These are phyloP conservation scores for Epinotia demarniana DNA, from an alignment of 2,888 invertebrate genomes.

Conservation along the genomic window DNA sequence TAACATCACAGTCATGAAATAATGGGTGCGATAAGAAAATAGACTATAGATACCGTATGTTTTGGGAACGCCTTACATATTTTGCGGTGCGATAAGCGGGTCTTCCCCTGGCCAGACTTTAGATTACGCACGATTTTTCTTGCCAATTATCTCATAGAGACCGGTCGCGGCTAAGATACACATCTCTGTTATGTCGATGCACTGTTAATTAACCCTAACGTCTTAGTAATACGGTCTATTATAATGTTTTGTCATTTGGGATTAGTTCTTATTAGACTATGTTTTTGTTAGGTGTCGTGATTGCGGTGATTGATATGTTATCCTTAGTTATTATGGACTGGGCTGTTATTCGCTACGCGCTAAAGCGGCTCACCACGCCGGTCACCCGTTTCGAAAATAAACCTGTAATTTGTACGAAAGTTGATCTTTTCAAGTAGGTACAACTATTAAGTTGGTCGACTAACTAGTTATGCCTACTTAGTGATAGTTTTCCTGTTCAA, in stretches of 20 bases:
- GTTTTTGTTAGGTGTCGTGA: not conserved
- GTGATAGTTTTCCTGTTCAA: no score
- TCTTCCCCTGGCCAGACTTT: not conserved
- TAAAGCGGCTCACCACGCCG: no score
- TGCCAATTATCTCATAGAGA: not conserved
- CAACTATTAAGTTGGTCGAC: no score
- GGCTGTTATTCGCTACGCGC: no score
- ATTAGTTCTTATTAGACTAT: not conserved
- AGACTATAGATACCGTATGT: not conserved
- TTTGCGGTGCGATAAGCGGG: slow-evolving; percentile 3
- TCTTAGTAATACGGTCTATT: not conserved
- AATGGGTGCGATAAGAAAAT: slow-evolving; percentile 5
- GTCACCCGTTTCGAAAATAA: no score
- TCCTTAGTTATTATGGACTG: no score
- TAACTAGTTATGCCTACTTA: no score
- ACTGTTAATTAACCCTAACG: not conserved
- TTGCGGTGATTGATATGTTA: not conserved
- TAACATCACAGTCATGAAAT: not conserved
- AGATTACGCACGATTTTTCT: not conserved
- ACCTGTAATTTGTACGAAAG: no score
- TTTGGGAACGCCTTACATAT: not conserved
- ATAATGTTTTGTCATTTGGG: not conserved
- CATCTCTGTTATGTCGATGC: not conserved
- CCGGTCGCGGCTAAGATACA: not conserved
- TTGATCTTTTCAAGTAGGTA: no score